Base-by-base conservation (phyloP, 2,888 invertebrate genomes). In the Antheraea assamensis region DNA sequence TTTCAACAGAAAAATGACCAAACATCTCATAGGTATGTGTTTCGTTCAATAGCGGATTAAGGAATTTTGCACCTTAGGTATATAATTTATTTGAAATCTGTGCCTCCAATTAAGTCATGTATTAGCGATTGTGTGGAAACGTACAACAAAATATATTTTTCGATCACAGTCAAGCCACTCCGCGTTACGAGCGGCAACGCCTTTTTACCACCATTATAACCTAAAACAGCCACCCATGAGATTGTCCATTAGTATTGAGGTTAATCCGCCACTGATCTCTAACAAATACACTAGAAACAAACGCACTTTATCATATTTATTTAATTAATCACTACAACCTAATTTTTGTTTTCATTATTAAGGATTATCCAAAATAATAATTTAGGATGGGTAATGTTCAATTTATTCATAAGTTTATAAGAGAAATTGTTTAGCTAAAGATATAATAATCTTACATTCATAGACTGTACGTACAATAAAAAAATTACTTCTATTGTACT, bases 1-100 rank as follows among this genome's bases (percentile, higher is more conserved):
- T 70, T 42, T n/a, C 27, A 70, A 70, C 42, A 70, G 5, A 70
- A 70, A 70, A 70, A 70, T 35, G 42, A 70, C n/a, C 35, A 35
- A 42, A 70, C 21, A 19, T 52, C 19, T 19, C 19, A 52, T 55
- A 17, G 7, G 10, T 49, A 7, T 3, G 21, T 55, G 55, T 55
- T 7, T 10, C n/a, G n/a, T n/a, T n/a, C 55, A 55, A 55, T n/a
- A 21, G n/a, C 21, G 55, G 55, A n/a, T 21, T 52, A 21, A 52
- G 21, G 52, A 52, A 52, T 52, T 52, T 21, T n/a, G 7, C 55
- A 52, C 55, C 55, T 24, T n/a, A n/a, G n/a, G n/a, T n/a, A 24
- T 7, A 52, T 52, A 19, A 21, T n/a, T 55, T 49, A 52, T 15
- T 52, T 52, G 17, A 15, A 52, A 52, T 52, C 19, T 52, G 2